Base-by-base conservation (phyloP, 2,797 vertebrate species). In the Clarias platycephalus region DNA sequence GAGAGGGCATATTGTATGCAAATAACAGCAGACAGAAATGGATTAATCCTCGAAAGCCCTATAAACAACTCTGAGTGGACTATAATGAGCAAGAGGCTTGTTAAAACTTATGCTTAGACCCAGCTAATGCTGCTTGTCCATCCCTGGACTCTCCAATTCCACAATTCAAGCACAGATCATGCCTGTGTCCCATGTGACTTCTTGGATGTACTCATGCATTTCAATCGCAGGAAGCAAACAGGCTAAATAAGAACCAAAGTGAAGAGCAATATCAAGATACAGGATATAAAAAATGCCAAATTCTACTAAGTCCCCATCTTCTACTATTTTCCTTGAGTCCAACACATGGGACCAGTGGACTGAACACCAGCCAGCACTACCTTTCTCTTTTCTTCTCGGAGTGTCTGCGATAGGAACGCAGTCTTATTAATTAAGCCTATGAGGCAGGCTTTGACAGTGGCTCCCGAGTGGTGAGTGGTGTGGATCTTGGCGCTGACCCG, bases 401-500 rank as follows among this genome's bases (percentile, higher is more conserved):
- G 88, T 90, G 90, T 90, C 90, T 91, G 91, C 92, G 91, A 92
- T 92, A 90, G 91, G 87, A 93, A 92, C 83, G 91, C 90, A 90
- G 89, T 91, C 90, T 94, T 94, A 94, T 95, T 95, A 95, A 95
- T 94, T 93, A 94, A 93, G 93, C 92, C 91, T 88, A 91, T 86
- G 91, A 91, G 92, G 91, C 89, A 84, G 91, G 90, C 93, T 94
- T 92, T 95, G 94, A 94, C 95, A 96, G 94, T 90, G 90, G 92
- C 93, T 94, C 95, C 93, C 90, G 80, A 83, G 91, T 93, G 90
- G 93, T 88, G 89, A 92, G 87, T 62, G 83, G 93, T 85, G 92
- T 94, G 95, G 93, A 92, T 93, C 92, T 95, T 94, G 95, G 94
- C 82, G 91, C 92, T 94, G 95, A 94, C 95, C 93, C 88, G 89